Evolutionary conservation across 2,888 invertebrate genomes (phyloP).

Genomic region (Acleris literana): DNA sequence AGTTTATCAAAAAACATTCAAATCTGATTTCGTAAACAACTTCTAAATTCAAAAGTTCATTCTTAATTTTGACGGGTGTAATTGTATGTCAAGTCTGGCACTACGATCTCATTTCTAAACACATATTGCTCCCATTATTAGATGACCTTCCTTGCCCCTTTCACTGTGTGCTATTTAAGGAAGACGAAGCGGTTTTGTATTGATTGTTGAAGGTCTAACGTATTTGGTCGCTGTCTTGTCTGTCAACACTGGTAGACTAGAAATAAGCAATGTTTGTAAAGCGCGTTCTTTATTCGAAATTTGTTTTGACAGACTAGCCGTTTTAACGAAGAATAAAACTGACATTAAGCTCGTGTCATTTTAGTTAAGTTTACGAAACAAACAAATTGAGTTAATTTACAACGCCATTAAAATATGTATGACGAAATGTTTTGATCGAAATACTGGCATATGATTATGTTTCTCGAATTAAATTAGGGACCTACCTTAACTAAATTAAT

Average conservation of each 20-base stretch:
- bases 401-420: constrained; percentile 17
- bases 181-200: constrained; percentile 42
- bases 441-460: constrained; percentile 15
- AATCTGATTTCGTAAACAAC: constrained; percentile 4
- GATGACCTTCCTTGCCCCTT: constrained; percentile 46
- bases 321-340: constrained; percentile 28
- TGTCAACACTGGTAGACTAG: constrained; percentile 67
- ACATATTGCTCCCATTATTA: constrained; percentile 52
- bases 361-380: constrained; percentile 13
- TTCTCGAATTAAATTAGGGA: constrained; percentile 18
- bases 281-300: constrained; percentile 68
- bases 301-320: constrained; percentile 51
- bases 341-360: background rate
- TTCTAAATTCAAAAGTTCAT: constrained; percentile 47
- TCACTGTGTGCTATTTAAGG: constrained; percentile 40
- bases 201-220: constrained; percentile 48
- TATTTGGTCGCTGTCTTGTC: constrained; percentile 50
- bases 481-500: constrained; percentile 34
- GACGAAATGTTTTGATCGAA: constrained; percentile 30
- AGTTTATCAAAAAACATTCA: constrained; percentile 4
- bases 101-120: constrained; percentile 67
- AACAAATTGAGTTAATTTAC: constrained; percentile 16
- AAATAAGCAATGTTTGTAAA: constrained; percentile 69
- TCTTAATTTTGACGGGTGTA: constrained; percentile 56
- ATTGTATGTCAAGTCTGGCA: constrained; percentile 63